Evolutionary conservation across 2,888 invertebrate species (phyloP).

Genomic region (Philopedon plagiatum): DNA sequence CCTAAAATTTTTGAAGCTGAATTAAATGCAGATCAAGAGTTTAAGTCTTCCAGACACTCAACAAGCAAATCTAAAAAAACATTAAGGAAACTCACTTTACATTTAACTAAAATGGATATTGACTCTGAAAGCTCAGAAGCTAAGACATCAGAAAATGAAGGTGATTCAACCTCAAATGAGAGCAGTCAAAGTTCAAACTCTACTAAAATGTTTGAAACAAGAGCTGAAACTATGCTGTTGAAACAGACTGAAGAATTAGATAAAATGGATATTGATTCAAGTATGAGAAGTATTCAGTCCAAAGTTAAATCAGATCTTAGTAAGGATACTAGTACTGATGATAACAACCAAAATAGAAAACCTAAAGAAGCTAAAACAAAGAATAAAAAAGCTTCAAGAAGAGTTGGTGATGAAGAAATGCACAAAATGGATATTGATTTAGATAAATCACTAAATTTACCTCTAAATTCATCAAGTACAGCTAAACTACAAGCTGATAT

Average conservation of each 20-base stretch:
- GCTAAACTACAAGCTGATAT: constrained; percentile 11
- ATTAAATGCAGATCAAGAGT: neutral
- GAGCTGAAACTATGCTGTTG: neutral
- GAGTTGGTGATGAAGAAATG: constrained; percentile 32
- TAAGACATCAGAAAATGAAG: constrained; percentile 26
- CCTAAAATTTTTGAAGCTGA: neutral
- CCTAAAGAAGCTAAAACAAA: constrained; percentile 2
- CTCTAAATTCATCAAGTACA: too few species aligned
- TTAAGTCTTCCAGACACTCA: neutral
- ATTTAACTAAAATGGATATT: constrained; percentile 15
- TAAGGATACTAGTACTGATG: constrained; percentile 12
- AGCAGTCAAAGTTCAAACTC: constrained; percentile 15
- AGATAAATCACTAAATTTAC: neutral
- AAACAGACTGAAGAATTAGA: neutral
- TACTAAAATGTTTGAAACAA: constrained; percentile 15
- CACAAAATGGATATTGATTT: constrained; percentile 24
- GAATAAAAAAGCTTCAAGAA: neutral
- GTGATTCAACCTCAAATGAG: constrained; percentile 21
- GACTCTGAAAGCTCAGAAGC: constrained; percentile 25
- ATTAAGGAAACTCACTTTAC: neutral
- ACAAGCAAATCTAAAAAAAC: neutral
- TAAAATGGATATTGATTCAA: constrained; percentile 1
- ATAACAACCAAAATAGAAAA: constrained; percentile 32
- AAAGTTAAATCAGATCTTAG: neutral
- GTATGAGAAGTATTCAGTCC: constrained; percentile 5